Percentiles rank a stretch among this genome's conserved stretches.
Evolutionary conservation across 2,888 invertebrate species (phyloP).

Genomic region (Drosophila putrida): DNA sequence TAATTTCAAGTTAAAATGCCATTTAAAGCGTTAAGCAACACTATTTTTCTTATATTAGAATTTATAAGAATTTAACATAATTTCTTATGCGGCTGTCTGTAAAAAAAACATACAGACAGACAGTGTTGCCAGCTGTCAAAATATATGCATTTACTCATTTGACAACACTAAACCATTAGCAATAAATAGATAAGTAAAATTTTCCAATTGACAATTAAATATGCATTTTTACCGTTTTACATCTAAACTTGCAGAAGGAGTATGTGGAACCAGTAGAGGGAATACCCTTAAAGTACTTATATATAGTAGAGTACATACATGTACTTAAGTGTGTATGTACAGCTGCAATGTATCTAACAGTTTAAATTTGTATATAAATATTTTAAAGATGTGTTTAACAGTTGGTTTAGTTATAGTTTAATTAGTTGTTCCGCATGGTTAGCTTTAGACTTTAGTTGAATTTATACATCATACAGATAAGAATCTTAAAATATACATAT

Average conservation of each 20-base stretch:
- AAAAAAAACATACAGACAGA: background rate
- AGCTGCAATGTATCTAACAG: conserved; percentile 7
- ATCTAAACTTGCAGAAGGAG: background rate
- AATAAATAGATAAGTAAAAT: conserved; percentile 4
- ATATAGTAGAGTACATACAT: background rate
- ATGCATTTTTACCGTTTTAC: background rate
- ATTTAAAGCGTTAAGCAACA: too few species aligned
- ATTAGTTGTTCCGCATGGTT: conserved; percentile 71
- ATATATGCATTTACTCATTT: background rate
- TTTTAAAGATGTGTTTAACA: conserved; percentile 12
- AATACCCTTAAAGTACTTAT: conserved; percentile 23
- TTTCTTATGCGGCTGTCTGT: background rate
- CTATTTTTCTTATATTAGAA: background rate
- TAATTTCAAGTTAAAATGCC: too few species aligned
- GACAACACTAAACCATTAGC: background rate
- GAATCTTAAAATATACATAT: conserved; percentile 49
- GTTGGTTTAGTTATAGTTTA: conserved; percentile 29
- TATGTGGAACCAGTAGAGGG: background rate
- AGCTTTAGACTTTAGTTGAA: conserved; percentile 58
- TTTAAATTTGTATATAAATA: conserved; percentile 5
- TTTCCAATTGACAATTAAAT: conserved; percentile 10
- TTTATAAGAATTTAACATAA: background rate
- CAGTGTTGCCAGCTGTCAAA: conserved; percentile 3
- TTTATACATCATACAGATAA: conserved; percentile 45
- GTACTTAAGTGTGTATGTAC: conserved; percentile 20